Percentiles rank a stretch among this genome's conserved stretches.
These are phyloP conservation scores for Xestia sexstrigata DNA, from an alignment of 2,888 invertebrate species.

Conservation along the genomic window DNA sequence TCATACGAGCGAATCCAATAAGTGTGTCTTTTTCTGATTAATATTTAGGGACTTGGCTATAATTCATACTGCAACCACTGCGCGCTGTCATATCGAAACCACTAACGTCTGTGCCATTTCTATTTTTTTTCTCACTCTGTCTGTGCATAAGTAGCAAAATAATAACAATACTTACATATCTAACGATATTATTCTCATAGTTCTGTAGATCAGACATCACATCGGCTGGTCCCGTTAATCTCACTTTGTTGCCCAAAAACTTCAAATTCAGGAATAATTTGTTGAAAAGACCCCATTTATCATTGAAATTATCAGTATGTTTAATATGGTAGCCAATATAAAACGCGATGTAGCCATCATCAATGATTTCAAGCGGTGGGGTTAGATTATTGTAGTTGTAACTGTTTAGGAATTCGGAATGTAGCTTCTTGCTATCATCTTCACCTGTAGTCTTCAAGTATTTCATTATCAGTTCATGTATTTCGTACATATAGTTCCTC, in stretches of 20 bases:
- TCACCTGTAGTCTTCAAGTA: slow-evolving; percentile 89
- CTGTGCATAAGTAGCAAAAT: background rate
- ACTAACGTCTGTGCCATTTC: background rate
- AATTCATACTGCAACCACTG: background rate
- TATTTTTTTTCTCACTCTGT: background rate
- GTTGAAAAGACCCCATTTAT: slow-evolving; percentile 89
- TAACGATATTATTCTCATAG: slow-evolving; percentile 91
- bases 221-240: slow-evolving; percentile 93
- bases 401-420: slow-evolving; percentile 90
- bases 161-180: slow-evolving; percentile 81
- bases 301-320: slow-evolving; percentile 84
- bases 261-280: slow-evolving; percentile 92
- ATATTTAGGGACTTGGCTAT: background rate
- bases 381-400: slow-evolving; percentile 89
- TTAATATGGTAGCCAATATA: slow-evolving; percentile 94
- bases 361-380: slow-evolving; percentile 90
- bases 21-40: background rate
- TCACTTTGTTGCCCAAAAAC: slow-evolving; percentile 93
- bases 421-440: slow-evolving; percentile 87
- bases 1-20: background rate
- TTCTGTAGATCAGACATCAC: slow-evolving; percentile 92
- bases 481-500: slow-evolving; percentile 92
- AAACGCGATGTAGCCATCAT: slow-evolving; percentile 94
- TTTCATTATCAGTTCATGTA: slow-evolving; percentile 93
- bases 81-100: background rate